Conservation (phyloP, 2,888 invertebrate genomes). For the Scaptodrosophila latifasciaeformis region DNA sequence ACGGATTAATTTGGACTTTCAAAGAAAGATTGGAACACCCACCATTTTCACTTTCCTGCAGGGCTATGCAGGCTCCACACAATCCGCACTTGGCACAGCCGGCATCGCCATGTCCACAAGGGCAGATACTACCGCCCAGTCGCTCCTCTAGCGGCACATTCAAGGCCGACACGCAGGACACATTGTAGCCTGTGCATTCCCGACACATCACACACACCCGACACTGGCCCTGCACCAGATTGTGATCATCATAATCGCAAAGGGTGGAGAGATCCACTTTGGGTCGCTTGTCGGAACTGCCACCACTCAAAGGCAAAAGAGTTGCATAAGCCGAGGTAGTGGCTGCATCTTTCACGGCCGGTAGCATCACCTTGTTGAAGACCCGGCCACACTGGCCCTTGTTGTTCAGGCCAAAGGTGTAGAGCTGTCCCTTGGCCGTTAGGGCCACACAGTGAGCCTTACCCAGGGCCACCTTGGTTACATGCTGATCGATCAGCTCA, state of each 20-base stretch:
- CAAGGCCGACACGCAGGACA: conserved; percentile 81
- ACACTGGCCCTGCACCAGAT: conserved; percentile 75
- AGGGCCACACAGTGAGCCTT: conserved; percentile 97
- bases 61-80: conserved; percentile 88
- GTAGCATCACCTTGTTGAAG: conserved; percentile 79
- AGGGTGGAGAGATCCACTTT: conserved; percentile 72
- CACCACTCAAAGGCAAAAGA: conserved; percentile 27
- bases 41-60: conserved; percentile 74
- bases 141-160: conserved; percentile 86
- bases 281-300: conserved; percentile 47
- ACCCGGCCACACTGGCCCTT: conserved; percentile 98
- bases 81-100: conserved; percentile 95
- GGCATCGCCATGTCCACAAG: conserved; percentile 96
- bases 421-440: conserved; percentile 91
- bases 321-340: conserved; percentile 27
- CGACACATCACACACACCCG: conserved; percentile 87
- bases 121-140: conserved; percentile 93
- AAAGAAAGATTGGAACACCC: conserved; percentile 12
- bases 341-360: conserved; percentile 47
- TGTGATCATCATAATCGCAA: conserved; percentile 78
- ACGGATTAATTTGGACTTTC: too few species aligned
- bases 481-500: conserved; percentile 83
- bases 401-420: conserved; percentile 97
- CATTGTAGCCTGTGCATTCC: conserved; percentile 95
- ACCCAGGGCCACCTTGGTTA: conserved; percentile 88